A percentile compares a stretch with the other conserved stretches of the same genome.
Conservation (phyloP, 2,113 vertebrate genomes). For the Actinemys pallida region DNA sequence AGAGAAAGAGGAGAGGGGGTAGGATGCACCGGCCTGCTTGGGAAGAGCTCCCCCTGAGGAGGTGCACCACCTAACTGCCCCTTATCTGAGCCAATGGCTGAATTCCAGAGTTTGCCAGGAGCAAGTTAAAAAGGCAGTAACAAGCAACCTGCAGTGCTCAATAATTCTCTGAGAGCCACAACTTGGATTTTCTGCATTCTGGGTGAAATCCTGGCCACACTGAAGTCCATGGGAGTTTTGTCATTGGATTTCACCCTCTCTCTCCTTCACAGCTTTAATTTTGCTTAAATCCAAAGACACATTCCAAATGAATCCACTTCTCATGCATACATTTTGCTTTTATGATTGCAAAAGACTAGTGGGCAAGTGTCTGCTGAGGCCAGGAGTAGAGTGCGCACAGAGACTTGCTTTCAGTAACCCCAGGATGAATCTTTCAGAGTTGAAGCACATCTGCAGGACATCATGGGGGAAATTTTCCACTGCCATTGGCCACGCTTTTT, state of each 20-base stretch:
- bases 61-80: neutral
- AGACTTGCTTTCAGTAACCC: neutral
- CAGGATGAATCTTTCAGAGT: neutral
- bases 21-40: neutral
- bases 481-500: rapidly evolving
- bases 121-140: neutral
- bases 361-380: neutral
- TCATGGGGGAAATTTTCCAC: neutral
- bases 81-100: neutral
- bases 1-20: neutral
- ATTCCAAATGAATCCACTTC: conserved; percentile 15
- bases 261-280: neutral
- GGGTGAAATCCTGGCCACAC: neutral
- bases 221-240: neutral
- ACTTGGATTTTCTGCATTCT: neutral
- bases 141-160: neutral
- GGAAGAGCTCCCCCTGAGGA: neutral
- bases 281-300: neutral
- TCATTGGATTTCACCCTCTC: neutral
- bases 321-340: neutral
- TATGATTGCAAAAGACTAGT: neutral
- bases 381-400: neutral
- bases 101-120: neutral
- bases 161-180: neutral
- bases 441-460: neutral